These are phyloP conservation scores for Pristionchus japonicus DNA, from an alignment of 2,888 invertebrate species.

Conservation along the genomic window DNA sequence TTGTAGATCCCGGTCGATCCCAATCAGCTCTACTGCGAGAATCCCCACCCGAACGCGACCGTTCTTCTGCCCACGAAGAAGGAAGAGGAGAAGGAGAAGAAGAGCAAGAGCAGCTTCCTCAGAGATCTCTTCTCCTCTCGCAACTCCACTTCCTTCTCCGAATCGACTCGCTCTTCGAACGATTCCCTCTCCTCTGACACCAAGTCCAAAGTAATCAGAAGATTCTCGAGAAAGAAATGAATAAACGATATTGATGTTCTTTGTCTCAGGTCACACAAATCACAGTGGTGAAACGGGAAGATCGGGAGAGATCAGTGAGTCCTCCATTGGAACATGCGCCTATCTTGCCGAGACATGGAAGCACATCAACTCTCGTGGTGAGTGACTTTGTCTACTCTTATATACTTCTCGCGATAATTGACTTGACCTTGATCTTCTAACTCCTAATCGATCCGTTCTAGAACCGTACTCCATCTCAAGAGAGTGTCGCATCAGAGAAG, in stretches of 20 bases:
- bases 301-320: conserved; percentile 14
- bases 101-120: conserved; percentile 20
- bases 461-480: conserved; percentile 4
- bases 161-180: conserved; percentile 38
- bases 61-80: conserved; percentile 25
- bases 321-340: conserved; percentile 15
- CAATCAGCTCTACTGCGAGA: conserved; percentile 31
- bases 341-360: background rate
- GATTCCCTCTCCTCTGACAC: conserved; percentile 45
- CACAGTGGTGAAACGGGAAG: conserved; percentile 16
- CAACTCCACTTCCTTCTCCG: conserved; percentile 38
- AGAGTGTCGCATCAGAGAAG: background rate
- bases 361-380: conserved; percentile 15
- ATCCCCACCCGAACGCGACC: background rate
- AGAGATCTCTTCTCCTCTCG: background rate
- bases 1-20: conserved; percentile 26
- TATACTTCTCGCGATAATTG: background rate
- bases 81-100: conserved; percentile 33
- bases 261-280: conserved; percentile 39
- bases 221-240: background rate
- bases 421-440: background rate
- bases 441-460: background rate
- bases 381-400: background rate
- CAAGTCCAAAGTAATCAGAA: conserved; percentile 34
- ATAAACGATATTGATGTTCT: conserved; percentile 18